Base-by-base conservation (phyloP, 2,888 invertebrate species). In the Acanthosoma haemorrhoidale region DNA sequence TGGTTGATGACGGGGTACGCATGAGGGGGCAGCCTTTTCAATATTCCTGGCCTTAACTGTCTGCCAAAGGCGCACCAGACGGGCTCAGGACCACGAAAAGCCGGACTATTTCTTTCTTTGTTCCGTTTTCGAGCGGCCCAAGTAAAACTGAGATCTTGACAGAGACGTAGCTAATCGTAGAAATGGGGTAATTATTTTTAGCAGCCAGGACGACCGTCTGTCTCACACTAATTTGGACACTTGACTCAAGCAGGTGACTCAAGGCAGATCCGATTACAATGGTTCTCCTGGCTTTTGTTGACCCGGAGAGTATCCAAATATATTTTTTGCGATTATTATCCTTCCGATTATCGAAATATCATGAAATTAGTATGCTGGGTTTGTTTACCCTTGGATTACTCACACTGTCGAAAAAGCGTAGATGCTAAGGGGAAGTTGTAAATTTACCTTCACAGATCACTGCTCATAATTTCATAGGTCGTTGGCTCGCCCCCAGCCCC, bases 181-280 rank as follows among this genome's bases (percentile, higher is more conserved):
- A 51, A 51, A 51, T 25, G 51, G 51, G 51, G 21, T 51, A 25
- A 6, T 2, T 51, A 51, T 51, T 51, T 51, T 51, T 51, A 51
- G 51, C 13, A 3, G 2, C 8, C 5, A 25, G 51, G 51, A 51
- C 21, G 51, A 25, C 51, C 29, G 5, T n/a, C 29, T 1, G 51
- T 51, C 51, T 51, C 51, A 51, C 51, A 25, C 51, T 51, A 51
- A 51, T 51, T 51, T 51, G 21, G 51, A 51, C 21, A 51, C 51
- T 51, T 51, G 51, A 51, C 51, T 51, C 51, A 51, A 29, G 51
- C 25, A 51, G 51, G 51, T 51, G 51, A 51, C 25, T 51, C 51
- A 51, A 51, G 29, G 25, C 25, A 18, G 51, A 18, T 51, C 51
- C 51, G 25, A 18, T 51, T 51, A 51, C 51, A 29, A 51, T 51